Base-by-base conservation (phyloP, 53 echinoderm and acorn worm genomes). In the Paelopatides confundens region DNA sequence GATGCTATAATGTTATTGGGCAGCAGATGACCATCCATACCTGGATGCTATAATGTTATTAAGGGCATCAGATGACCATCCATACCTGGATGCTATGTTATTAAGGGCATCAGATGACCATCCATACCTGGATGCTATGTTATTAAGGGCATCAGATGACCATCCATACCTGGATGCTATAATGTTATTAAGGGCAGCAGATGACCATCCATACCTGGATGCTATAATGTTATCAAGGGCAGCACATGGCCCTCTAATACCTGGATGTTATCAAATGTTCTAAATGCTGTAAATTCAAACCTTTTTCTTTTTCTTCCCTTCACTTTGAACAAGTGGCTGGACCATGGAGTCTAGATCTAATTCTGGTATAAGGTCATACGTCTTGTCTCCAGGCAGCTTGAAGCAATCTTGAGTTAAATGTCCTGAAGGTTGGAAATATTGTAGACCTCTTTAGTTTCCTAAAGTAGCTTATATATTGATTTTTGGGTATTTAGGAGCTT, bases 331-430 rank as follows among this genome's bases (percentile, higher is more conserved):
- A 9, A 29, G 58, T 10, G 69, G 84, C 32, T 65, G 88, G 15
- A 74, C 66, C 62, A 88, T 2, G 18, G 36, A 58, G 37, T 38
- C 43, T 23, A 85, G 31, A 49, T 95, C 95, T 2, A 93, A 38
- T 18, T 95, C 97, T 15, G 93, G 95, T 62, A 97, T 26, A 26
- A 97, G 93, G 37, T 97, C 97, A 81, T 97, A 97, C 3, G 93
- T 82, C 76, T 95, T 95, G 17, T 85, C 66, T 2, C 93, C 97
- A 5, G 93, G 93, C 2, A 82, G 71, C 63, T 88, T 66, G 85
- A 97, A 97, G 70, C 97, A 97, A 47, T 97, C 95, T 69, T 86
- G 86, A 12, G 92, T 88, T 13, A 97, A 71, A 81, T 97, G 97
- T 47, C 97, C 95, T 96, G 35, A 0, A 77, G 85, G 47, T n/a